A percentile compares a stretch with the other conserved stretches of the same genome.
phyloP scores from a whole-genome alignment of 2,888 invertebrate species.

The Sabatieria punctata region DNA sequence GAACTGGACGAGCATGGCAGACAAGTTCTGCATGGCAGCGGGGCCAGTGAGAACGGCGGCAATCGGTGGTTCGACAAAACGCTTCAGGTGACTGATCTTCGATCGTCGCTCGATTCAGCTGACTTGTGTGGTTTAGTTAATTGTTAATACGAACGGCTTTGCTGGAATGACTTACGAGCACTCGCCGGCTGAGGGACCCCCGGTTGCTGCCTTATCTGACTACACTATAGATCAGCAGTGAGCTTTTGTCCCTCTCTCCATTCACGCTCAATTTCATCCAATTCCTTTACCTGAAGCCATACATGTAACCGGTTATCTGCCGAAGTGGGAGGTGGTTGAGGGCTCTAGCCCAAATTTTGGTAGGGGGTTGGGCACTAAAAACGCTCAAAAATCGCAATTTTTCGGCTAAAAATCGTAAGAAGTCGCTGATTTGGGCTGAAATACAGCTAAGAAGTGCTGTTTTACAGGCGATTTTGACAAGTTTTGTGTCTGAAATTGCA shows the following conservation, averaged over 20 bases:
- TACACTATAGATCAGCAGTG: conserved; percentile 52
- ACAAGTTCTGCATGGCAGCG: conserved; percentile 64
- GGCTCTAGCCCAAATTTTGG: too few species aligned
- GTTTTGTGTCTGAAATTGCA: too few species aligned
- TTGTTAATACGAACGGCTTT: conserved; percentile 57
- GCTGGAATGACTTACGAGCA: conserved; percentile 80
- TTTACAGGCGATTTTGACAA: too few species aligned
- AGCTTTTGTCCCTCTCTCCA: conserved; percentile 14
- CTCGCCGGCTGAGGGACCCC: conserved; percentile 80
- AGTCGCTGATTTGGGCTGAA: too few species aligned
- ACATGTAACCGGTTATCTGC: too few species aligned
- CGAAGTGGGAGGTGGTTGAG: too few species aligned
- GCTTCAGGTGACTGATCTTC: conserved; percentile 50
- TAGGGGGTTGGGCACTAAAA: too few species aligned
- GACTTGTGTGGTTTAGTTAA: conserved; percentile 49
- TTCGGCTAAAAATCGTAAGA: too few species aligned
- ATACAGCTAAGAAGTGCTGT: too few species aligned
- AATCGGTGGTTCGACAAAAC: conserved; percentile 95
- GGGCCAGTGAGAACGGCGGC: conserved; percentile 50
- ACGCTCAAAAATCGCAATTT: too few species aligned
- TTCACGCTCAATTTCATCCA: conserved; percentile 5
- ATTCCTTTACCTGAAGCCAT: too few species aligned
- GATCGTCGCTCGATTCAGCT: background rate
- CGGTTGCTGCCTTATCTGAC: conserved; percentile 70
- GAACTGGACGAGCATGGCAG: conserved; percentile 20